Evolutionary conservation across 2,113 vertebrate species (phyloP).

Genomic region (Rhabdomys dilectus): DNA sequence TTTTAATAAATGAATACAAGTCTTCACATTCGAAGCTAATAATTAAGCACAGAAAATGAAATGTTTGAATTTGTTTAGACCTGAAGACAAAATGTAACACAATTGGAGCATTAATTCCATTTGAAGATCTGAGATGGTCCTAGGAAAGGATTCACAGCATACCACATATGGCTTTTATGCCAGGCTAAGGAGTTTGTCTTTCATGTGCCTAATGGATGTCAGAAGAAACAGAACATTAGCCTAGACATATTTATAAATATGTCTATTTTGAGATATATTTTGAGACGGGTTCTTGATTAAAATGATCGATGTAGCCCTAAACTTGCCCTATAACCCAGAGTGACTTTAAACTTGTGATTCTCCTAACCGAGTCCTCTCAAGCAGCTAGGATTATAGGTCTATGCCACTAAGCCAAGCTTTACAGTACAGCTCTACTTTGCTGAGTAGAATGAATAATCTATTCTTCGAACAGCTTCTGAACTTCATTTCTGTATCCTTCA

Average conservation of each 20-base stretch:
- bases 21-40: constrained; percentile 25
- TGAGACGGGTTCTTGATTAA: not conserved
- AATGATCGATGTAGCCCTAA: not conserved
- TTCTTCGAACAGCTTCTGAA: constrained; percentile 30
- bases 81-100: constrained; percentile 13
- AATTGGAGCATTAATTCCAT: not conserved
- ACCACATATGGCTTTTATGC: not conserved
- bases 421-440: not conserved
- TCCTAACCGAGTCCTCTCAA: not conserved
- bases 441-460: not conserved
- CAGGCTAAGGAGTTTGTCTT: not conserved
- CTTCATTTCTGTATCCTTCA: not conserved
- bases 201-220: not conserved
- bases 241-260: constrained; percentile 8
- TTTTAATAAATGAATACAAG: not conserved
- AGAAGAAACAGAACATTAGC: constrained; percentile 6
- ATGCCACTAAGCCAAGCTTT: not conserved
- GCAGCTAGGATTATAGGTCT: not conserved
- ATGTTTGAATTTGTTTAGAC: not conserved
- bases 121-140: constrained; percentile 19
- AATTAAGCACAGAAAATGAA: not conserved
- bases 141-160: constrained; percentile 35
- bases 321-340: not conserved
- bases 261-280: not conserved
- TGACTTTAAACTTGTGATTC: not conserved